Conservation (phyloP, 2,797 vertebrate species). For the Silurus aristotelis region DNA sequence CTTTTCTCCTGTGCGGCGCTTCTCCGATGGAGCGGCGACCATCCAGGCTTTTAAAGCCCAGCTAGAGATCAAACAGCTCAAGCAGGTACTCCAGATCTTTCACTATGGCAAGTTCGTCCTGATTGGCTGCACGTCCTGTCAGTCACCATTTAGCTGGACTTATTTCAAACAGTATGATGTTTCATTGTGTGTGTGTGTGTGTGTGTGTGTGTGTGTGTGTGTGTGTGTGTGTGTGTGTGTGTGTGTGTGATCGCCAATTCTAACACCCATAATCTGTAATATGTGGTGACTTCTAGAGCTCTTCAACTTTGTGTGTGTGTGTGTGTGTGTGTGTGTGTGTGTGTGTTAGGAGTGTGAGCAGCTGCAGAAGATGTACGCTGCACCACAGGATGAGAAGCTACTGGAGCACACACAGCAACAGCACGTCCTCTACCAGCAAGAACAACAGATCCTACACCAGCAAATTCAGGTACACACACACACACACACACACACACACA, state of each 20-base stretch:
- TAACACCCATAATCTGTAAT: too few relatives aligned
- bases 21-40: slow-evolving; percentile 94
- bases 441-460: slow-evolving; percentile 88
- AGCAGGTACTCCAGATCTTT: slow-evolving; percentile 80
- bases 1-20: slow-evolving; percentile 95
- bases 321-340: slow-evolving; percentile 34
- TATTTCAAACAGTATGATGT: neutral
- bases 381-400: slow-evolving; percentile 86
- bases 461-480: slow-evolving; percentile 77
- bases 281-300: too few relatives aligned
- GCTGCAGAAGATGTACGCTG: slow-evolving; percentile 95
- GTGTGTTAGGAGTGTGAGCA: slow-evolving; percentile 90
- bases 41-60: slow-evolving; percentile 98
- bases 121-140: neutral
- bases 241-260: too few relatives aligned
- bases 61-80: slow-evolving; percentile 94
- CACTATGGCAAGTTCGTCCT: neutral
- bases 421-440: slow-evolving; percentile 96
- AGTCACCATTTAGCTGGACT: neutral
- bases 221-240: neutral
- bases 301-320: neutral
- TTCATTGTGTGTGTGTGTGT: too few relatives aligned
- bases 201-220: too few relatives aligned
- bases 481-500: slow-evolving; percentile 15
- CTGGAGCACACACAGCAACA: slow-evolving; percentile 98